phyloP scores from a whole-genome alignment of 1,140 invertebrate species.

The Musca domestica region DNA sequence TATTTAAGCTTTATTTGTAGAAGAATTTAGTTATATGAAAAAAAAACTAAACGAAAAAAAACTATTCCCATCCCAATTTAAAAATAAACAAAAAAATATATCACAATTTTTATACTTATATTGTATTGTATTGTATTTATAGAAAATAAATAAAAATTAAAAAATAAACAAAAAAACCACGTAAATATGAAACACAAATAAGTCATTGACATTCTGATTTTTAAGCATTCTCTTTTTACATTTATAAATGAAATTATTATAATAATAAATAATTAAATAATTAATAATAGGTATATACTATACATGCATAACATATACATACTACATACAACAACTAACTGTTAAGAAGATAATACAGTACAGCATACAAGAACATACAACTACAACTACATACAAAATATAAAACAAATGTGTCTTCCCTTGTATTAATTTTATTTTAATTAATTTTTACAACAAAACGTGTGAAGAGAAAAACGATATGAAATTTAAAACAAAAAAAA shows the following conservation, averaged over 20 bases:
- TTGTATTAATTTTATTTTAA: too few relatives aligned
- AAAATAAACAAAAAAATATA: neutral
- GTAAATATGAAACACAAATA: neutral
- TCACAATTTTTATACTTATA: conserved; percentile 8
- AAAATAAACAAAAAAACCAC: conserved; percentile 8
- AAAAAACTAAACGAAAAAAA: neutral
- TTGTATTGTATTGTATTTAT: neutral
- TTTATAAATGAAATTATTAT: conserved; percentile 7
- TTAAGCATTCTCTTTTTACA: conserved; percentile 18
- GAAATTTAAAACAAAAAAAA: too few relatives aligned
- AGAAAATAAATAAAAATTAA: neutral
- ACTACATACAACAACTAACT: too few relatives aligned
- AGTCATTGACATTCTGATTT: conserved; percentile 13
- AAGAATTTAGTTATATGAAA: neutral
- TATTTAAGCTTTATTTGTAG: too few relatives aligned
- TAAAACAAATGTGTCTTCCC: too few relatives aligned
- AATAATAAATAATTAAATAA: conserved; percentile 8
- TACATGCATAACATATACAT: too few relatives aligned
- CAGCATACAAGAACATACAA: too few relatives aligned
- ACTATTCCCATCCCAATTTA: neutral
- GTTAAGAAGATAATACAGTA: too few relatives aligned
- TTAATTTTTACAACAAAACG: too few relatives aligned
- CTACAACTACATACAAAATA: too few relatives aligned
- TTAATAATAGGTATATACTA: neutral
- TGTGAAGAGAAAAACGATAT: too few relatives aligned